Conservation (phyloP, 1,140 invertebrate genomes). For the Augochlora pura region DNA sequence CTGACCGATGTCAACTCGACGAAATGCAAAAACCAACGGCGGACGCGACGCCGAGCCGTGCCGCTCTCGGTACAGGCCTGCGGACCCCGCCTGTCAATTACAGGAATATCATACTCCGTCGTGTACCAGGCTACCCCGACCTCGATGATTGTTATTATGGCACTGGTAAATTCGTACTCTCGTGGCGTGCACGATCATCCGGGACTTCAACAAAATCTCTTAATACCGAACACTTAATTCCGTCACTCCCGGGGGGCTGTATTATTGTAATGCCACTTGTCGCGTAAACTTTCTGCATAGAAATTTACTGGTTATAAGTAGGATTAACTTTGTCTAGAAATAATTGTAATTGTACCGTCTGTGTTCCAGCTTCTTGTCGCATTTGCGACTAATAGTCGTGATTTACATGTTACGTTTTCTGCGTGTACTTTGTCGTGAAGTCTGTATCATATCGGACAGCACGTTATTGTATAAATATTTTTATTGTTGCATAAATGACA, state of each 20-base stretch:
- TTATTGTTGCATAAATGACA: too few species aligned
- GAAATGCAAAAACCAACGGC: constrained; percentile 24
- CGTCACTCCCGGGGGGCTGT: background rate
- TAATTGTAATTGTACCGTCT: too few species aligned
- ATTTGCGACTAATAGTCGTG: too few species aligned
- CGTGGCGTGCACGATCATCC: background rate
- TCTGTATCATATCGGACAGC: too few species aligned
- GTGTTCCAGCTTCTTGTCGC: too few species aligned
- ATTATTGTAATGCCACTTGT: background rate
- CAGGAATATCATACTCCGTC: constrained; percentile 10
- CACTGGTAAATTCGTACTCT: constrained; percentile 27
- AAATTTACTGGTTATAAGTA: too few species aligned
- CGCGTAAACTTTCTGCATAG: too few species aligned
- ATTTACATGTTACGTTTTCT: too few species aligned
- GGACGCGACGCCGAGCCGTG: too few species aligned
- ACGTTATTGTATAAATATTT: too few species aligned
- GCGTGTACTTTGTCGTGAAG: too few species aligned
- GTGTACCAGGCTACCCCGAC: constrained; percentile 1
- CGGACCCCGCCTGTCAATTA: constrained; percentile 49
- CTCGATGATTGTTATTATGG: constrained; percentile 37
- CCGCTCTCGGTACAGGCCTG: background rate
- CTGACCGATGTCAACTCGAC: background rate
- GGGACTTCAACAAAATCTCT: constrained; percentile 4
- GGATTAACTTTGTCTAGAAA: too few species aligned
- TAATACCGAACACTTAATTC: constrained; percentile 30